Base-by-base conservation (phyloP, 35 echinoderm and acorn worm species). In the Apostichopus parvimensis region DNA sequence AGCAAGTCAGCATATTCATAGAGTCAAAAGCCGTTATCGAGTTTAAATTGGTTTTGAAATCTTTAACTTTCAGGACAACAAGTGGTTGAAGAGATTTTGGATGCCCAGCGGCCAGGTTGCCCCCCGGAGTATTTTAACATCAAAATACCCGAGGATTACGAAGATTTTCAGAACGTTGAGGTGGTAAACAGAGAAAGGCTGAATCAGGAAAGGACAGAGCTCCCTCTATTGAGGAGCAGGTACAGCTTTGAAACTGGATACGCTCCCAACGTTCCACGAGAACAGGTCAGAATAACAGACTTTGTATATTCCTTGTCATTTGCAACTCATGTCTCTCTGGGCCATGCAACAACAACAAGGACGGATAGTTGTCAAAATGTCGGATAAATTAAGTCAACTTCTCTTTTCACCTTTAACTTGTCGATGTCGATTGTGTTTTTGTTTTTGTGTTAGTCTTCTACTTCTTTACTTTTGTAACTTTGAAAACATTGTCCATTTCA, bases 61-160 rank as follows among this genome's bases (percentile, higher is more conserved):
- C 14, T 14, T 24, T 12, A 76, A 45, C 34, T 60, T 86, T 15
- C 82, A 99, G 97, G 97, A 34, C 97, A 99, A 92, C 97, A 99
- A 86, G 97, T 99, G 28, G 97, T 99, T 8, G 97, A 99, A 90
- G 97, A 99, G 79, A 99, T 99, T 21, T 82, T 99, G 13, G 97
- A 99, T 93, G 97, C 97, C 22, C 97, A 99, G 79, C 65, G 97
- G 79, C 91, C 88, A 13, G 97, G 97, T 0, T 99, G 97, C 65
- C 97, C 97, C 2, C 87, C 93, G n/a, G 97, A 99, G 24, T 99
- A 99, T 85, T 92, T 96, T 53, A 96, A 96, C 61, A 91, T 99
- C 18, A 5, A 60, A 24, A 94, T 99, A 53, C 97, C 97, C 1
- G 25, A 93, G 14, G 88, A 82, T 71, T 95, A 99, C 79, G 71